A percentile compares a stretch with the other conserved stretches of the same genome.
phyloP scores from a whole-genome alignment of 1,140 invertebrate genomes.

The Nautilus pompilius region DNA sequence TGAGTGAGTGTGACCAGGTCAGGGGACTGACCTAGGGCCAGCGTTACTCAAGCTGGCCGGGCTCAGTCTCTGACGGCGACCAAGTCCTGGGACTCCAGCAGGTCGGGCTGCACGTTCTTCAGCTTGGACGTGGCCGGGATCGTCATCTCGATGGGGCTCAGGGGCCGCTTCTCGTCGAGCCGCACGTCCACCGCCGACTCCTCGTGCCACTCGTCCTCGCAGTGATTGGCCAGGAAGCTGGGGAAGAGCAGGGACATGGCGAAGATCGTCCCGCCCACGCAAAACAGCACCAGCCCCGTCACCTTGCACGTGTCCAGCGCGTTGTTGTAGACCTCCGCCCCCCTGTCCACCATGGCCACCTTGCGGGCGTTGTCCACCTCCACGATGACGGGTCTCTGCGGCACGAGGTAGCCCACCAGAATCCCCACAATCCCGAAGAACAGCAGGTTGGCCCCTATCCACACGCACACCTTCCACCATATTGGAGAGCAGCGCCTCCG shows the following conservation, averaged over 20 bases:
- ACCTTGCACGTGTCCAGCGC: slow-evolving; percentile 59
- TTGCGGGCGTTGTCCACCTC: slow-evolving; percentile 46
- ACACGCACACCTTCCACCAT: slow-evolving; percentile 58
- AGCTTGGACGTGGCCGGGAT: slow-evolving; percentile 44
- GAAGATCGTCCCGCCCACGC: slow-evolving; percentile 58
- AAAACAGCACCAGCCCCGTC: slow-evolving; percentile 59
- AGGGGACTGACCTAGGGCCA: too few species aligned
- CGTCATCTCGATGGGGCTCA: slow-evolving; percentile 41
- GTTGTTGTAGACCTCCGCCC: slow-evolving; percentile 58
- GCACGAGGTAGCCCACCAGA: slow-evolving; percentile 59
- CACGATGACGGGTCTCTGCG: slow-evolving; percentile 55
- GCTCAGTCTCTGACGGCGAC: too few species aligned
- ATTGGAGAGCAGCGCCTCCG: slow-evolving; percentile 46
- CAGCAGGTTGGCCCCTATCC: slow-evolving; percentile 56
- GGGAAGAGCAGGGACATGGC: slow-evolving; percentile 58
- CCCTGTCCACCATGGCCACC: slow-evolving; percentile 57
- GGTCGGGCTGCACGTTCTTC: slow-evolving; percentile 49
- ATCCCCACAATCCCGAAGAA: slow-evolving; percentile 57
- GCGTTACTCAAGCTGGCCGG: too few species aligned
- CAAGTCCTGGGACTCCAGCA: too few species aligned
- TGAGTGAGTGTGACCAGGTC: too few species aligned
- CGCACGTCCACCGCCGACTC: slow-evolving; percentile 22
- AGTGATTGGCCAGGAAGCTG: slow-evolving; percentile 55
- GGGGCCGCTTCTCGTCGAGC: slow-evolving; percentile 29
- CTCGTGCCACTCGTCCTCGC: slow-evolving; percentile 46